Evolutionary conservation across 2,113 vertebrate species (phyloP).

Genomic region (Ptilonorhynchus violaceus): DNA sequence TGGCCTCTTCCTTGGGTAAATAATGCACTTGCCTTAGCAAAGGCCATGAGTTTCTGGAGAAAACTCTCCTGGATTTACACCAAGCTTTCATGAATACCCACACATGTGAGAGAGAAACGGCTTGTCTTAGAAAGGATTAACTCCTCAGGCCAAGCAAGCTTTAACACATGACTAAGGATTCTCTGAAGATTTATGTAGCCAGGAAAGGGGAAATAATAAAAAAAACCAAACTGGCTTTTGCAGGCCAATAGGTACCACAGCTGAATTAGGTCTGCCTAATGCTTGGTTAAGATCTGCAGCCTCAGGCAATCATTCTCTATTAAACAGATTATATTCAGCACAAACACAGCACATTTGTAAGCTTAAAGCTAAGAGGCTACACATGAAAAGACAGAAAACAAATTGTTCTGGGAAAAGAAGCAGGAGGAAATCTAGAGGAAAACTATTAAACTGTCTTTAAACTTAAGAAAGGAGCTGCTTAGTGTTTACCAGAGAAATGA

Average conservation of each 20-base stretch:
- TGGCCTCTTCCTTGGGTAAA: not conserved
- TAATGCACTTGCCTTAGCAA: not conserved
- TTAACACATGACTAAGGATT: constrained; percentile 30
- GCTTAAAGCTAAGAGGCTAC: not conserved
- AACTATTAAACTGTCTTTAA: not conserved
- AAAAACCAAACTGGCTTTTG: not conserved
- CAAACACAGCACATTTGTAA: not conserved
- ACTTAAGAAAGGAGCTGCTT: not conserved
- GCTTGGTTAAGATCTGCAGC: constrained; percentile 4
- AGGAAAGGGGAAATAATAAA: not conserved
- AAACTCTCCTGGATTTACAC: not conserved
- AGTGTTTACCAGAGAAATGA: not conserved
- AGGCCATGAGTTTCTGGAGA: not conserved
- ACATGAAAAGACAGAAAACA: constrained; percentile 13
- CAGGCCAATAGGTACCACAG: not conserved
- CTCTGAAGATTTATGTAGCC: constrained; percentile 6
- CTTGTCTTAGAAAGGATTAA: constrained; percentile 36
- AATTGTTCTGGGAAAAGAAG: not conserved
- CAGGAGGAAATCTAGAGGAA: not conserved
- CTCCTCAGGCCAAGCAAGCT: constrained; percentile 16
- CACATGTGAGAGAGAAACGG: not conserved
- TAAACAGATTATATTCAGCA: constrained; percentile 27
- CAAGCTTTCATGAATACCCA: not conserved
- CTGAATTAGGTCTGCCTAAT: not conserved
- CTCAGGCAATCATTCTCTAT: constrained; percentile 15